Conservation (phyloP, 2,797 vertebrate species). For the Gambelia wislizenii region DNA sequence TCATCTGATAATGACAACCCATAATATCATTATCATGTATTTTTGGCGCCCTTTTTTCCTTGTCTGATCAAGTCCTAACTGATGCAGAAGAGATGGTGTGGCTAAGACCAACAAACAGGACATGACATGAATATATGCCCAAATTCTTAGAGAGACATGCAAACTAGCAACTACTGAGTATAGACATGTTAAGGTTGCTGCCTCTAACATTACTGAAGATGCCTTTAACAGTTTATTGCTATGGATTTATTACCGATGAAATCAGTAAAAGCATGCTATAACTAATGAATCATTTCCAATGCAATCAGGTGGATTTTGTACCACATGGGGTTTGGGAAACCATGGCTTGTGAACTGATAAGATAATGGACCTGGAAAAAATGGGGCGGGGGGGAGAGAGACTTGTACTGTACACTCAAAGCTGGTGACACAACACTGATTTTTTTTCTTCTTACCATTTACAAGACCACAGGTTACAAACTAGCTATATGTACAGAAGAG, state of each 20-base stretch:
- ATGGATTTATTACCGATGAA: background rate
- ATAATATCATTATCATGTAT: too few relatives aligned
- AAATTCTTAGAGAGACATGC: too few relatives aligned
- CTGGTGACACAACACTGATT: background rate
- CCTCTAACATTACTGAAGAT: background rate
- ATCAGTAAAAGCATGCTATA: background rate
- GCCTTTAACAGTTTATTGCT: background rate
- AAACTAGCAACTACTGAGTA: too few relatives aligned
- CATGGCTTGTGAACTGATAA: background rate
- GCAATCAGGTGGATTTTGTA: background rate
- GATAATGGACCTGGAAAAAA: background rate
- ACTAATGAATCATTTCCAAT: background rate
- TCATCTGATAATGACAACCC: too few relatives aligned
- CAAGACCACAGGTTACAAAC: background rate
- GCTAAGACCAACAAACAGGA: too few relatives aligned
- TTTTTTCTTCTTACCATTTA: background rate
- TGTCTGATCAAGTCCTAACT: too few relatives aligned
- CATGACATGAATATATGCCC: too few relatives aligned
- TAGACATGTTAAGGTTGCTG: too few relatives aligned
- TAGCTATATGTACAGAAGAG: background rate
- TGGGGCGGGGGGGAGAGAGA: background rate
- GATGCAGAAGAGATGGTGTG: too few relatives aligned
- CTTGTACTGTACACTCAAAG: background rate
- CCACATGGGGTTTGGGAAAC: background rate
- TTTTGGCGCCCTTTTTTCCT: too few relatives aligned